A percentile compares a stretch with the other conserved stretches of the same genome.
Evolutionary conservation across 2,113 vertebrate species (phyloP).

Genomic region (Thamnophis sirtalis): DNA sequence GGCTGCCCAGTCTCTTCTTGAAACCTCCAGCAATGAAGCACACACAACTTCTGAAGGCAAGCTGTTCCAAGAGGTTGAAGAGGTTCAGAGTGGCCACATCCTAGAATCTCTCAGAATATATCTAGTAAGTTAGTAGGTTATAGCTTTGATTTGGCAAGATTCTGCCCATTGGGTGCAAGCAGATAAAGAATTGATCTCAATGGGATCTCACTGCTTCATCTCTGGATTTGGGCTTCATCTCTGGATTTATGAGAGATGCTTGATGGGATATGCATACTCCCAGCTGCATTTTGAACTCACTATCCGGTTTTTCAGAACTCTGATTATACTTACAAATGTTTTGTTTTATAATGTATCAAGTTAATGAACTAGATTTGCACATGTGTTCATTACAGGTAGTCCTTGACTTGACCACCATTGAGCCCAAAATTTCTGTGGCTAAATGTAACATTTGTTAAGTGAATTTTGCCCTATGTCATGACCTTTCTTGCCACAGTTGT

Average conservation of each 20-base stretch:
- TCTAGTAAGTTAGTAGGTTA: not conserved
- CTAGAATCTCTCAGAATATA: not conserved
- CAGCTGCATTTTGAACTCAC: not conserved
- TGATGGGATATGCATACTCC: not conserved
- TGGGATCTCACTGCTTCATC: not conserved
- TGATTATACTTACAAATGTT: not conserved
- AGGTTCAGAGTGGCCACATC: not conserved
- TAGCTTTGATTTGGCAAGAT: not conserved
- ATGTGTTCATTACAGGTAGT: not conserved
- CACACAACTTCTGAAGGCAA: not conserved
- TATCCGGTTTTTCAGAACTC: not conserved
- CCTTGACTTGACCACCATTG: not conserved
- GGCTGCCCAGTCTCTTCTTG: not conserved
- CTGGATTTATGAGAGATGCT: not conserved
- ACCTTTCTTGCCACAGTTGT: not conserved
- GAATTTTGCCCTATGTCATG: not conserved
- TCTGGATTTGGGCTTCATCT: not conserved
- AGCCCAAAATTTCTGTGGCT: not conserved
- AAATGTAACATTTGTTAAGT: not conserved
- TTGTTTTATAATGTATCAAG: not conserved
- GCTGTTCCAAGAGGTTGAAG: not conserved
- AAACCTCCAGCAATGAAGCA: not conserved
- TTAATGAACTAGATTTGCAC: not conserved
- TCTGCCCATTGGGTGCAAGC: not conserved
- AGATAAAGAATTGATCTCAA: not conserved